Evolutionary conservation across 2,797 vertebrate species (phyloP).

Genomic region (Phaenicophaeus curvirostris): DNA sequence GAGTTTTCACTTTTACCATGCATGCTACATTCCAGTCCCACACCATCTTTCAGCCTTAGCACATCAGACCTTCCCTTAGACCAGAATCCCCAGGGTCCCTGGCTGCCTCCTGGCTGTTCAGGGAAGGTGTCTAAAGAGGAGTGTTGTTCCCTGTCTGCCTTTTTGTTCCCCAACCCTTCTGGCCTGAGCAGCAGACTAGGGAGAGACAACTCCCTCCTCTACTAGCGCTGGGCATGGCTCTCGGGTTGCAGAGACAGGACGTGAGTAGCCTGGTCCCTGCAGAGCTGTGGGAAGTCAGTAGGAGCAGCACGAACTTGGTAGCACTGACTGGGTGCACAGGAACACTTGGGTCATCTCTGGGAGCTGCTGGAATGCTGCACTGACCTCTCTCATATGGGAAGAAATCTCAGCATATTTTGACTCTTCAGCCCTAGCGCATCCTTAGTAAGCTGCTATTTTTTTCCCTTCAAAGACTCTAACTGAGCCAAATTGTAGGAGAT

Average conservation of each 20-base stretch:
- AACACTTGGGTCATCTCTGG: not conserved
- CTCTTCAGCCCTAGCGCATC: not conserved
- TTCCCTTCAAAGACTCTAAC: constrained; percentile 30
- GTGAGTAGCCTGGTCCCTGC: rapidly evolving
- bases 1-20: not conserved
- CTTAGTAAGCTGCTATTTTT: constrained; percentile 58
- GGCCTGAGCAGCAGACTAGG: not conserved
- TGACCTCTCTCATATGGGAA: not conserved
- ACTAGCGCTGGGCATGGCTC: not conserved
- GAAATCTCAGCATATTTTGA: constrained; percentile 17
- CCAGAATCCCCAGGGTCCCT: not conserved
- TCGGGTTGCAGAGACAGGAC: not conserved
- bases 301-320: not conserved
- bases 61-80: not conserved
- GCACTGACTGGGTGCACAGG: not conserved
- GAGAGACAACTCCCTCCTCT: not conserved
- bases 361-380: not conserved
- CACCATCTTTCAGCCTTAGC: not conserved
- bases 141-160: not conserved
- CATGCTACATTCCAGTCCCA: not conserved
- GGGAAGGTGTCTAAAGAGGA: not conserved
- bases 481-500: constrained; percentile 44
- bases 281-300: not conserved
- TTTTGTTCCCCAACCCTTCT: not conserved
- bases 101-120: not conserved